phyloP scores from a whole-genome alignment of 2,888 invertebrate genomes.

The Pristionchus arcanus region DNA sequence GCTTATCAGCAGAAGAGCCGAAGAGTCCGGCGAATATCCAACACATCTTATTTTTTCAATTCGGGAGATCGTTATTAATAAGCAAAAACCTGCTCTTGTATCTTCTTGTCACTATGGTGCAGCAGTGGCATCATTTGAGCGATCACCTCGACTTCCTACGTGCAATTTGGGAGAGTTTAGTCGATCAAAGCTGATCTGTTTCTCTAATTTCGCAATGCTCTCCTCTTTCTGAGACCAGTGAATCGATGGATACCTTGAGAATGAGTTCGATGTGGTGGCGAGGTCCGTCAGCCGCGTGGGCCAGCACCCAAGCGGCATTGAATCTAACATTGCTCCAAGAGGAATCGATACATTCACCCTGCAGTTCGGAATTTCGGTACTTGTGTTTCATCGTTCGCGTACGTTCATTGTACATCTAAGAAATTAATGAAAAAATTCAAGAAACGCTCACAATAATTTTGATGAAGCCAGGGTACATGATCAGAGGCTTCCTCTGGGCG shows the following conservation, averaged over 20 bases:
- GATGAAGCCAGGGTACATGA: constrained; percentile 25
- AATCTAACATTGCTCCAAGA: background rate
- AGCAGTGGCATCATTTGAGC: background rate
- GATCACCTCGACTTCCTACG: background rate
- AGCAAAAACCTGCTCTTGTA: background rate
- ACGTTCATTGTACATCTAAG: too few relatives aligned
- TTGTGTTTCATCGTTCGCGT: too few relatives aligned
- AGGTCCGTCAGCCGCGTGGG: constrained; percentile 41
- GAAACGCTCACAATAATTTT: background rate
- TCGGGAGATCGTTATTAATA: background rate
- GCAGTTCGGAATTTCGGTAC: background rate
- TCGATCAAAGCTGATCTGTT: background rate
- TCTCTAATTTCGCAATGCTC: background rate
- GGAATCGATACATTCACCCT: background rate
- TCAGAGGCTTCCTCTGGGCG: background rate
- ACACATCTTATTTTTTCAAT: too few relatives aligned
- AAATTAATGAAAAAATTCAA: background rate
- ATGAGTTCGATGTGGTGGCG: constrained; percentile 24
- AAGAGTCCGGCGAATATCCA: too few relatives aligned
- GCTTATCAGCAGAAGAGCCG: too few relatives aligned
- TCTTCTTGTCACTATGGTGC: background rate
- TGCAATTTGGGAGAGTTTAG: background rate
- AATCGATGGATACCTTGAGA: background rate
- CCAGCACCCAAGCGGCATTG: constrained; percentile 44
- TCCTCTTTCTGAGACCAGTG: too few relatives aligned